Conservation (phyloP, 1,140 invertebrate species). For the Hyles euphorbiae region DNA sequence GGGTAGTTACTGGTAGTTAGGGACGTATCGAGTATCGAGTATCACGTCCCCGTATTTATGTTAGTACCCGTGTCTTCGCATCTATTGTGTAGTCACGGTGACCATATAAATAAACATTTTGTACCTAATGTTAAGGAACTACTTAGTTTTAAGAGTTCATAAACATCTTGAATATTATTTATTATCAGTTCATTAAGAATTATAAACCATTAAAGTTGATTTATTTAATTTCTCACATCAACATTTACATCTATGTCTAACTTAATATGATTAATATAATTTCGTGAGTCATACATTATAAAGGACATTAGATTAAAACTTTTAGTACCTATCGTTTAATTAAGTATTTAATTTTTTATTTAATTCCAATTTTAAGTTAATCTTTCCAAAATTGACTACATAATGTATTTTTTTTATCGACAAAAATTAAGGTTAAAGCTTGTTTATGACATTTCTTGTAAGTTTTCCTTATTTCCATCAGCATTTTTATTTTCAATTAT, state of each 20-base stretch:
- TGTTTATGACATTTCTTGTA: conserved; percentile 73
- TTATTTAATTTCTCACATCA: conserved; percentile 72
- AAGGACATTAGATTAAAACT: conserved; percentile 65
- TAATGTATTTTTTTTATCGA: conserved; percentile 52
- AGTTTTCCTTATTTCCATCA: conserved; percentile 72
- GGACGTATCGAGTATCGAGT: too few species aligned
- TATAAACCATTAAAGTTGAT: conserved; percentile 69
- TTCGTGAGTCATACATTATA: conserved; percentile 72
- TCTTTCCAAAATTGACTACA: conserved; percentile 64
- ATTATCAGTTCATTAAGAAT: conserved; percentile 73
- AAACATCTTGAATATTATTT: conserved; percentile 71
- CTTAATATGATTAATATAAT: conserved; percentile 62
- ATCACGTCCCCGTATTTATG: too few species aligned
- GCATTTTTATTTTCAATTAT: conserved; percentile 74
- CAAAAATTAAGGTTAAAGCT: conserved; percentile 65
- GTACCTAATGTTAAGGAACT: conserved; percentile 67
- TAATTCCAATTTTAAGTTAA: conserved; percentile 69
- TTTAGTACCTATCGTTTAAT: conserved; percentile 65
- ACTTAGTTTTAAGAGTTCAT: conserved; percentile 66
- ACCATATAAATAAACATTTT: conserved; percentile 66
- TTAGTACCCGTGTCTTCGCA: too few species aligned
- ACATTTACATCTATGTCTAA: conserved; percentile 59
- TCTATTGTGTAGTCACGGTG: conserved; percentile 32
- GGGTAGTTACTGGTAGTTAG: too few species aligned
- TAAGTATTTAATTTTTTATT: conserved; percentile 75